Base-by-base conservation (phyloP, 2,888 invertebrate genomes). In the Odontocolon sp. region DNA sequence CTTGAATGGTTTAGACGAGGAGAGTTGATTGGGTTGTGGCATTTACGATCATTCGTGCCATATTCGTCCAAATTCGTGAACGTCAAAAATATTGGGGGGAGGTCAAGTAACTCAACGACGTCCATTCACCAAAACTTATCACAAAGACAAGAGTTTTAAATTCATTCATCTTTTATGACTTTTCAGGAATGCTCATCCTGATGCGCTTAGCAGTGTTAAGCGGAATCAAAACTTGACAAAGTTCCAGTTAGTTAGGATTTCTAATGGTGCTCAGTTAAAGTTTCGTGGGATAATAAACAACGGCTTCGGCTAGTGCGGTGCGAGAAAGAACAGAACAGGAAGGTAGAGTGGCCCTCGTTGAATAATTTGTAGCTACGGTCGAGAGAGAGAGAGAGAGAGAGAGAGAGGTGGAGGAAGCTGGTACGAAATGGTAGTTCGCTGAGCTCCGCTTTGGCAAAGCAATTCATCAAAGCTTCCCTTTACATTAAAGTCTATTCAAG, bases 231-330 rank as follows among this genome's bases (percentile, higher is more conserved):
- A 69, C 26, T 70, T 70, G 42, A 23, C 21, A 66, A 75, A 70
- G 57, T 75, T 70, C 16, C 18, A n/a, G 42, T 33, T 14, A 11
- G 33, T 9, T 52, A 54, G 70, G 52, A 75, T 70, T 70, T 75
- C 64, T 45, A 70, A 75, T 59, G 69, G 59, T 31, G 42, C 28
- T 42, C 31, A 50, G 69, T 59, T 18, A 36, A 66, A 70, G 59
- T 70, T 75, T 66, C 52, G 40, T 6, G 2, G 23, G 57, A 66
- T 66, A 66, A 70, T 70, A 75, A 75, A 75, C 75, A 75, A 70
- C 59, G 66, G 59, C 64, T 64, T 69, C 36, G 57, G 63, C 57
- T 42, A 69, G 64, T 69, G 52, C 33, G 47, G 36, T n/a, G 56
- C 28, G n/a, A 14, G 21, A 31, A 18, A n/a, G 56, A n/a, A 33